Conservation (phyloP, 2,113 vertebrate genomes). For the Polypterus bichir region DNA sequence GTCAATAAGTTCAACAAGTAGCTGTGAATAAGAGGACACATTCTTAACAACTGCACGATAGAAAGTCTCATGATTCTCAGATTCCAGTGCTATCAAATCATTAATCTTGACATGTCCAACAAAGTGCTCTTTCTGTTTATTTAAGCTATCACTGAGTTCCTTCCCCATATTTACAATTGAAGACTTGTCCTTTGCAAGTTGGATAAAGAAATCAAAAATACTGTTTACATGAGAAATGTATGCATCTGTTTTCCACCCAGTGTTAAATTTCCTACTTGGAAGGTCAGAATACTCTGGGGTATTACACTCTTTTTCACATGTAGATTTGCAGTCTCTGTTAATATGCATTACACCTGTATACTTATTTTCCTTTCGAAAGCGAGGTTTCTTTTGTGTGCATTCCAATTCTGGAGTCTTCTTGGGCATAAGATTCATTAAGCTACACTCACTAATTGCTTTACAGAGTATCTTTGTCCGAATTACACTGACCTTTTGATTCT, state of each 20-base stretch:
- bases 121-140: slow-evolving; percentile 21
- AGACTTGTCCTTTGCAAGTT: slow-evolving; percentile 55
- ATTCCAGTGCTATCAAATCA: slow-evolving; percentile 51
- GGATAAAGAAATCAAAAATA: slow-evolving; percentile 55
- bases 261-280: slow-evolving; percentile 31
- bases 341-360: not conserved
- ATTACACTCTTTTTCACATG: slow-evolving; percentile 1
- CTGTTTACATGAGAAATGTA: slow-evolving; percentile 50
- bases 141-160: slow-evolving; percentile 39
- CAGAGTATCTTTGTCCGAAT: slow-evolving; percentile 18
- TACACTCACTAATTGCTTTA: not conserved
- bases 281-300: slow-evolving; percentile 38
- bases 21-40: slow-evolving; percentile 19
- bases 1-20: slow-evolving; percentile 72
- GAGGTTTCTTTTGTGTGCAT: not conserved
- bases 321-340: slow-evolving; percentile 10
- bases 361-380: not conserved
- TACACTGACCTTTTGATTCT: slow-evolving; percentile 9
- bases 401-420: not conserved
- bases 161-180: slow-evolving; percentile 46
- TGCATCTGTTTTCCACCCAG: slow-evolving; percentile 36
- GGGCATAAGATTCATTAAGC: not conserved
- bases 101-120: slow-evolving; percentile 26
- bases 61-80: slow-evolving; percentile 42
- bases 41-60: slow-evolving; percentile 58